Base-by-base conservation (phyloP, 2,888 invertebrate species). In the Eustalomyia histrio region DNA sequence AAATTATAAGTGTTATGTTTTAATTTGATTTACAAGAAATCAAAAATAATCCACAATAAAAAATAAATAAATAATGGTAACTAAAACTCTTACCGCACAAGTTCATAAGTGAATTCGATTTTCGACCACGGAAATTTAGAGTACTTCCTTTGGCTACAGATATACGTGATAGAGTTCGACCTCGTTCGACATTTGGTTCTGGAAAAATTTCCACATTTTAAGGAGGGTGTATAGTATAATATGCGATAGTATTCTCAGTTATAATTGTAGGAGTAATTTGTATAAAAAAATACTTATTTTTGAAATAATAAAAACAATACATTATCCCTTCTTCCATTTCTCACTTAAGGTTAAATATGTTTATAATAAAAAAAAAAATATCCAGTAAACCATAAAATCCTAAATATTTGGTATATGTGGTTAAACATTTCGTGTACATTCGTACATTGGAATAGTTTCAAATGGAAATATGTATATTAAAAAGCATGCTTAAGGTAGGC, bases 51-150 rank as follows among this genome's bases (percentile, higher is more conserved):
- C 4, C 53, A 67, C 21, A 61, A 50, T 17, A 43, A 60, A 76
- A 73, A 69, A 55, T 14, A 60, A 55, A 63, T 71, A 29, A 29
- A 64, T 29, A 73, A 75, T 67, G 61, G 74, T 78, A 74, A 78
- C 78, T 78, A 64, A 79, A 83, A 71, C 69, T 94, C 96, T 97
- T 96, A 97, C 97, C 96, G 94, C 96, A 96, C 94, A 97, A 94
- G 94, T 97, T 97, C 96, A 97, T 96, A 93, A 97, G 94, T 92
- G 96, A 97, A 94, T 95, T 96, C 92, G 96, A 96, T 93, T 96
- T 96, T 94, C 96, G 95, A 90, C 93, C 93, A 93, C 95, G 95
- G 94, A 96, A 95, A 95, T 95, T 95, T 92, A 94, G 93, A 92
- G 95, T 94, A 93, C 94, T 94, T 90, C 92, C 92, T 93, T 94